Evolutionary conservation across 2,113 vertebrate genomes (phyloP).

Genomic region (Anguilla japonica): DNA sequence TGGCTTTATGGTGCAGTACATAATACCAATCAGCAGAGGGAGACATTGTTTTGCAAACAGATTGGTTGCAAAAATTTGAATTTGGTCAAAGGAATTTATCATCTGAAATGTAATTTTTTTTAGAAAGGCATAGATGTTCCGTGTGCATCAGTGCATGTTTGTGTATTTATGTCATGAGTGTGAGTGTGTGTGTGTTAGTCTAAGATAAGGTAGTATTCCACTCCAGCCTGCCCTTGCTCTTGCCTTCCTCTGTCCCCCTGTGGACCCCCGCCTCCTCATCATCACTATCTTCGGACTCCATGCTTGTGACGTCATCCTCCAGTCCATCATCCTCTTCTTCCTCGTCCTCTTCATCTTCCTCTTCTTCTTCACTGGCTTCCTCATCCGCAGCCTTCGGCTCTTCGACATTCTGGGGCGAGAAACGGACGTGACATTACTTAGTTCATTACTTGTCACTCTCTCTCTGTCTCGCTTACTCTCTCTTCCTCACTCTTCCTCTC

Average conservation of each 20-base stretch:
- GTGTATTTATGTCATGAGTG: slow-evolving; percentile 26
- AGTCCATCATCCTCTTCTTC: slow-evolving; percentile 79
- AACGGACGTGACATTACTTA: background rate
- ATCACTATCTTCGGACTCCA: slow-evolving; percentile 84
- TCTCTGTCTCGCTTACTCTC: background rate
- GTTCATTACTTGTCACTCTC: background rate
- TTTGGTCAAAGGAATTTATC: background rate
- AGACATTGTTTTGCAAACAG: slow-evolving; percentile 51
- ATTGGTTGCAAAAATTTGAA: background rate
- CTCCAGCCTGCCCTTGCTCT: slow-evolving; percentile 79
- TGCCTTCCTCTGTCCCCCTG: slow-evolving; percentile 61
- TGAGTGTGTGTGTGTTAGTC: slow-evolving; percentile 32
- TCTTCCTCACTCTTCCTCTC: background rate
- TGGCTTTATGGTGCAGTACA: slow-evolving; percentile 37
- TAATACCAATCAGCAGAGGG: slow-evolving; percentile 62
- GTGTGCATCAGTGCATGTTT: slow-evolving; percentile 13
- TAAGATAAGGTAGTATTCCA: slow-evolving; percentile 69
- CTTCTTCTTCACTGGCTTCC: slow-evolving; percentile 34
- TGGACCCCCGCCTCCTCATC: slow-evolving; percentile 69
- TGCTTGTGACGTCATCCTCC: slow-evolving; percentile 80
- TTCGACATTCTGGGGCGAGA: slow-evolving; percentile 70
- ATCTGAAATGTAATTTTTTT: background rate
- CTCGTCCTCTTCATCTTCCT: slow-evolving; percentile 64
- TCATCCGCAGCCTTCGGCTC: slow-evolving; percentile 58
- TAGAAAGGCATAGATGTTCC: slow-evolving; percentile 8